Evolutionary conservation across 2,888 invertebrate species (phyloP).

Genomic region (Dicyrtomina minuta): DNA sequence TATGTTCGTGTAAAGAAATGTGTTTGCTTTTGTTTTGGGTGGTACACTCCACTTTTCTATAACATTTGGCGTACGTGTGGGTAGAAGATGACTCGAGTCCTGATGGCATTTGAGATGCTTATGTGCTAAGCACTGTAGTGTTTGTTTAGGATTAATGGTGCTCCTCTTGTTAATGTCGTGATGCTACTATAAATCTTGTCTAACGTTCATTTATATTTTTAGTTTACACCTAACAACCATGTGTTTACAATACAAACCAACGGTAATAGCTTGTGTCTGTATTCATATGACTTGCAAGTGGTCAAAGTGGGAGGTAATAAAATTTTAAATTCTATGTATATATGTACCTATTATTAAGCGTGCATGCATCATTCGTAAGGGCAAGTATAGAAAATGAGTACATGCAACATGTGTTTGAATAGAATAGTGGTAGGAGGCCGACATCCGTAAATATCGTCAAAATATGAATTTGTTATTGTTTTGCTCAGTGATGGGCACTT

Average conservation of each 20-base stretch:
- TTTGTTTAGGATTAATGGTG: background rate
- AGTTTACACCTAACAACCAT: conserved; percentile 96
- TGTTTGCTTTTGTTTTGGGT: too few relatives aligned
- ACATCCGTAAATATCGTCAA: too few relatives aligned
- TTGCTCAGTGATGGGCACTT: too few relatives aligned
- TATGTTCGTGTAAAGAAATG: too few relatives aligned
- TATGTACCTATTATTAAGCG: background rate
- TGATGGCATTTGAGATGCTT: too few relatives aligned
- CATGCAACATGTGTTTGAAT: background rate
- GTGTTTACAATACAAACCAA: conserved; percentile 95
- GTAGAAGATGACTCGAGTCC: too few relatives aligned
- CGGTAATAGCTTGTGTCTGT: conserved; percentile 96
- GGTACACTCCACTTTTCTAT: too few relatives aligned
- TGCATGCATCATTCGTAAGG: too few relatives aligned
- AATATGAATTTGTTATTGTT: too few relatives aligned
- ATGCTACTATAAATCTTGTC: too few relatives aligned
- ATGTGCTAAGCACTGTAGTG: too few relatives aligned
- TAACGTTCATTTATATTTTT: conserved; percentile 54
- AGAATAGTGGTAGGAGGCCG: background rate
- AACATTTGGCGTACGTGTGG: background rate
- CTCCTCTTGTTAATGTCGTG: too few relatives aligned
- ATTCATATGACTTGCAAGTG: conserved; percentile 97
- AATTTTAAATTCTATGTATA: background rate
- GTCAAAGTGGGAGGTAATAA: conserved; percentile 89
- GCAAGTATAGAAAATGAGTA: background rate